Base-by-base conservation (phyloP, 2,888 invertebrate species). In the Dynastes hyllus region DNA sequence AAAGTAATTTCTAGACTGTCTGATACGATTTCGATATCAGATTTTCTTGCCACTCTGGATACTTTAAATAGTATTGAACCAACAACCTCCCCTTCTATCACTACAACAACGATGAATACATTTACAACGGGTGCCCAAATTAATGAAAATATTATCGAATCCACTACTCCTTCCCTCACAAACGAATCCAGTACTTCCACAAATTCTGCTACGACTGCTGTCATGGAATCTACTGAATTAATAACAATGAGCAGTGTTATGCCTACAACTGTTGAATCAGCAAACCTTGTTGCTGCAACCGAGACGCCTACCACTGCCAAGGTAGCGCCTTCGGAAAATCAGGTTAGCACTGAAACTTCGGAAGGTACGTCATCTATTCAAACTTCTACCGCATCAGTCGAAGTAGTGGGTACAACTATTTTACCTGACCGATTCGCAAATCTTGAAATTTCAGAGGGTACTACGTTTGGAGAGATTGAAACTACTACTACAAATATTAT, bases 21-120 rank as follows among this genome's bases (percentile, higher is more conserved):
- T 8, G 81, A 82, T 27, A 80, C 82, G 37, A 81, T 83, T 58
- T 83, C 83, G 45, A 75, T 83, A 51, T 80, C 81, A 65, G 83
- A 83, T 76, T 83, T 81, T 78, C 63, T 83, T 58, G 82, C 83
- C 32, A 78, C 81, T 8, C 58, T 73, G 37, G 73, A 79, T 71
- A 71, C 80, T 65, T 76, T 73, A 50, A 78, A 73, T 58, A 55
- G 63, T 58, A 65, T 76, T 5, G 75, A 71, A 51, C 58, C 79
- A 8, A 79, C 77, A 16, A 80, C 66, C 1, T 55, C 63, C 61
- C 27, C 75, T 77, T 16, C 6, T 22, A 40, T 9, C 29, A 58
- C 50, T 27, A 51, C 50, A 3, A 50, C 67, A 50, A 8, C 8
- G 16, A 16, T 16, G 11, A 69, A 50, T 50, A 50, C 67, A 13